phyloP scores from a whole-genome alignment of 2,888 invertebrate species.

The Himalopsyche japonica region DNA sequence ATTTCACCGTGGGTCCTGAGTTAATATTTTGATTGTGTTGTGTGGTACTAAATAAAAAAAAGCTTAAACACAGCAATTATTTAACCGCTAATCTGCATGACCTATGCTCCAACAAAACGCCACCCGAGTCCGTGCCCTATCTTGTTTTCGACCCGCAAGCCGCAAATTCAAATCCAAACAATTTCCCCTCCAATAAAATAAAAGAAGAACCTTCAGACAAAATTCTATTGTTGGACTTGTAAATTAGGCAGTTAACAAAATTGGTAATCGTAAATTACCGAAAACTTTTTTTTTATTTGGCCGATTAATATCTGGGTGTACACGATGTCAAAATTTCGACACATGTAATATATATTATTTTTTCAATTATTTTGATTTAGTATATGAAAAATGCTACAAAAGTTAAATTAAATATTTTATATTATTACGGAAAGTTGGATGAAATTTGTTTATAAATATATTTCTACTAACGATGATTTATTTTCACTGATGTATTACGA shows the following conservation, averaged over 20 bases:
- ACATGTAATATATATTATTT: too few relatives aligned
- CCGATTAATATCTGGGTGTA: not conserved
- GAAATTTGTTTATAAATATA: too few relatives aligned
- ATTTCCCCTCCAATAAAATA: not conserved
- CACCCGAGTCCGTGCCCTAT: not conserved
- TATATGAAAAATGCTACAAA: too few relatives aligned
- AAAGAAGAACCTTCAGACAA: not conserved
- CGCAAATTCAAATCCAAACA: slow-evolving; percentile 1
- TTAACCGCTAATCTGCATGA: not conserved
- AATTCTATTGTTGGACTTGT: not conserved
- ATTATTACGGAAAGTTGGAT: too few relatives aligned
- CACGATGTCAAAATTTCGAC: too few relatives aligned
- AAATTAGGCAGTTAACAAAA: not conserved
- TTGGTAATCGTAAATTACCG: not conserved
- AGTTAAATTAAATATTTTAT: too few relatives aligned
- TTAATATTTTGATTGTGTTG: not conserved
- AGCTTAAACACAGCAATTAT: not conserved
- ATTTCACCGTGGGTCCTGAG: not conserved
- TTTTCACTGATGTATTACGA: too few relatives aligned
- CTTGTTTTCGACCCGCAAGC: not conserved
- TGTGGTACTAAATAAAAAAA: not conserved
- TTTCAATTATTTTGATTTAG: too few relatives aligned
- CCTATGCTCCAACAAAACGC: not conserved
- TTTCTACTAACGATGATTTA: too few relatives aligned
- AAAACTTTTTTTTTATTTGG: not conserved